Evolutionary conservation across 1,140 invertebrate species (phyloP), one percentile per base, ranked within the genome.

Genomic region (Macrotrachela quadricornifera): DNA sequence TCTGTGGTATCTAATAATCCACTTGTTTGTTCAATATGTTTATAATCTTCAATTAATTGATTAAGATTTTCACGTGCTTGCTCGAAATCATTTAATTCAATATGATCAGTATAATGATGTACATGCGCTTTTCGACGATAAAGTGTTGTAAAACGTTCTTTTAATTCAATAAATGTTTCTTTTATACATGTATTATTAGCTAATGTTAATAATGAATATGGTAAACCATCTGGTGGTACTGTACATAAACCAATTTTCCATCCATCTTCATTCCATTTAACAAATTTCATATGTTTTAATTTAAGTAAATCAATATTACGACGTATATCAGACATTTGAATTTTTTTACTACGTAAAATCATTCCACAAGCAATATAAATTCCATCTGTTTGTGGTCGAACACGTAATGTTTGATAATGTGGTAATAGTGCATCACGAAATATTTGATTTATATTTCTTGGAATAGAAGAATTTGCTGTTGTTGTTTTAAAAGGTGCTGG

Each of bases 191-290:
- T 69, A 55, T 71, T 73, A 54, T 73, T 73, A 10, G 67, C 62
- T 13, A 73, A 59, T 15, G 66, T 67, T 1, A 73, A 60, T 10
- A 72, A 56, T 1, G 68, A 70, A 56, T 69, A 64, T 0, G 64
- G 61, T 52, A 68, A 66, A 10, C 66, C 66, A 10, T 69, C 63
- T n/a, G 68, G 67, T 10, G 70, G 61, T 6, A 71, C 64, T 4
- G 4, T 4, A 62, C 71, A 73, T 48, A 72, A 58, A 17, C 71
- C 71, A n/a, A 68, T 70, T 60, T 73, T 73, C 70, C 70, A 73
- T 8, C 69, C 68, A 45, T 73, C 70, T 49, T 62, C 56, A 59
- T 73, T 73, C 70, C 70, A 73, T 42, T 64, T 61, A 47, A 69
- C 64, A 59, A 73, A 73, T 49, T 65, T 62, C 38, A 71, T 56